Percentiles rank a stretch among this genome's conserved stretches.
These are phyloP conservation scores for Torymus texanus DNA, from an alignment of 2,888 invertebrate species.

Conservation along the genomic window DNA sequence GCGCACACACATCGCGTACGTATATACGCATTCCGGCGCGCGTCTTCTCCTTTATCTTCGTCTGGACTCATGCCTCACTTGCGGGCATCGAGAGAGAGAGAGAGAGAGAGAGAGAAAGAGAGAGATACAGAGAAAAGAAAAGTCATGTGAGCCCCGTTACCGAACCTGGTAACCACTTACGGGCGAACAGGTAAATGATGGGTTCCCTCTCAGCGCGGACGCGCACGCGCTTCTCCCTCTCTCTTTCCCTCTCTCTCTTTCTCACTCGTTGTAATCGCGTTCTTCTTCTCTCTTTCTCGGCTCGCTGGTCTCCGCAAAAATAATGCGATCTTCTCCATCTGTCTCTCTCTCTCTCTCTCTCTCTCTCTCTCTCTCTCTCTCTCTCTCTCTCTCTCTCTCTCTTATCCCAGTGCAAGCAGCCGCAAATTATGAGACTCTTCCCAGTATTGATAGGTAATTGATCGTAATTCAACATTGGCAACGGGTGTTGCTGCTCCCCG, in stretches of 20 bases:
- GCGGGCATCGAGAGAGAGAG: background rate
- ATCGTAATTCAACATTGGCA: conserved; percentile 59
- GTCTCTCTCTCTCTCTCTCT: background rate
- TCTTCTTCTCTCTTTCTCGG: conserved; percentile 38
- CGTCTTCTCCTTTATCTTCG: conserved; percentile 17
- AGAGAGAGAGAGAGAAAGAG: background rate
- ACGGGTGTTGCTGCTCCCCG: conserved; percentile 2
- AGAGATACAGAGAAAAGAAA: background rate
- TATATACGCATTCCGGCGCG: conserved; percentile 20
- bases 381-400: conserved; percentile 11
- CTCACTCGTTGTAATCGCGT: conserved; percentile 55
- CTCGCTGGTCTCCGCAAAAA: conserved; percentile 62
- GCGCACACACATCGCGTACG: background rate
- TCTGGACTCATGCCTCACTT: background rate
- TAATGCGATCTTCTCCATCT: conserved; percentile 62
- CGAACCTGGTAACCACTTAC: conserved; percentile 60
- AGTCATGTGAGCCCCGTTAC: conserved; percentile 59
- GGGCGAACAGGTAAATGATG: conserved; percentile 65
- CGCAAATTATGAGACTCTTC: conserved; percentile 67
- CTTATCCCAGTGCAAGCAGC: conserved; percentile 51
- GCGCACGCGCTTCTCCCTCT: background rate
- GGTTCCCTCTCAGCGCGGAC: conserved; percentile 55
- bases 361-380: background rate
- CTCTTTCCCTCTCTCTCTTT: conserved; percentile 8
- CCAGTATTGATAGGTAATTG: conserved; percentile 64